phyloP scores from a whole-genome alignment of 2,113 vertebrate species.

The Echinops telfairi region DNA sequence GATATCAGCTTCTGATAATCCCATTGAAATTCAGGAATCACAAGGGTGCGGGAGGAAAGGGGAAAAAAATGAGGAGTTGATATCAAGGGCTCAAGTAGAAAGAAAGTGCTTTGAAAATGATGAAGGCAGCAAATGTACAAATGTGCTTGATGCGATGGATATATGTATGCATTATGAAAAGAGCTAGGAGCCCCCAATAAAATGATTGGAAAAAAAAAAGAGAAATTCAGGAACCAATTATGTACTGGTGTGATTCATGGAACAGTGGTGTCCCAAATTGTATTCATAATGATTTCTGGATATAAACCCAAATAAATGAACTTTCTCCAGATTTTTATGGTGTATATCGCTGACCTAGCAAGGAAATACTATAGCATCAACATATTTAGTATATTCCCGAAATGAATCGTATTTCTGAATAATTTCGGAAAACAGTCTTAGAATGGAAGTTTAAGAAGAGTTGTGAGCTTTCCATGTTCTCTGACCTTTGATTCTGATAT shows the following conservation, averaged over 20 bases:
- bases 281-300: not conserved
- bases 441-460: slow-evolving; percentile 71
- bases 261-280: not conserved
- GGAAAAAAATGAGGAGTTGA: no score
- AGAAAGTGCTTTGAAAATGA: no score
- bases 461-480: slow-evolving; percentile 34
- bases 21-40: not conserved
- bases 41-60: no score
- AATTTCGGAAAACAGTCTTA: slow-evolving; percentile 52
- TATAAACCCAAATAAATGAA: not conserved
- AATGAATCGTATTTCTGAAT: slow-evolving; percentile 33
- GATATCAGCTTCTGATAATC: not conserved
- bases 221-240: not conserved
- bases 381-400: slow-evolving; percentile 6
- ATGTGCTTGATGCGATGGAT: no score
- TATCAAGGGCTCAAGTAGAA: no score
- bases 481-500: slow-evolving; percentile 50
- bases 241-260: not conserved
- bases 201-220: no score
- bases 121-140: no score
- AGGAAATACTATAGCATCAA: slow-evolving; percentile 9
- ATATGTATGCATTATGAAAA: no score
- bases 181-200: no score
- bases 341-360: slow-evolving; percentile 24
- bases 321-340: slow-evolving; percentile 5